Evolutionary conservation across 2,888 invertebrate genomes (phyloP), one percentile per base, ranked within the genome.

Genomic region (Drosophila niveifrons): DNA sequence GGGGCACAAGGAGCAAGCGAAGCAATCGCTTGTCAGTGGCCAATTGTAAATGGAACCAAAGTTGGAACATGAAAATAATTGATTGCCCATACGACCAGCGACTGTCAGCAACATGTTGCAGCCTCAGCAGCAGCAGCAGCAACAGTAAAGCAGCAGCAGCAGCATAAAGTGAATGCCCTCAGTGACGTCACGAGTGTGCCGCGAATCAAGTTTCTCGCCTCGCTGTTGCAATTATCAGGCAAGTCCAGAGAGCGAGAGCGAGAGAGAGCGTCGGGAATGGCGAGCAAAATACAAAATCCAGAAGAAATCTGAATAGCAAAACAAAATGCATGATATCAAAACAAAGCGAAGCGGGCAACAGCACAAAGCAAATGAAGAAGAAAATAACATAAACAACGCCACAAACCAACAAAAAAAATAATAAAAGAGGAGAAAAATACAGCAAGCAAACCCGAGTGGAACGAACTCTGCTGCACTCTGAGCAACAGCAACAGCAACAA

Each of bases 231-330:
- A 75, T 78, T 82, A 82, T 82, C 77, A 64, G 77, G 29, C 62
- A 47, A 44, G 23, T 13, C 31, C 53, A 63, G 23, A 46, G 52
- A 52, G 51, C 36, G 18, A 64, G 39, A 64, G 28, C 39, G 13
- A 10, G 15, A 43, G 39, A 29, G 15, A 23, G 61, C 46, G 66
- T 55, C 58, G 66, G 70, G 80, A 82, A 82, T 74, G 70, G 79
- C 76, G 83, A 90, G 90, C 90, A 90, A 90, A 90, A 90, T 90
- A 90, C 83, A 87, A 85, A 90, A 90, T 90, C 83, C 90, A 76
- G 80, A 88, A 90, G 90, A 85, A 90, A 90, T 82, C 80, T 82
- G 76, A 72, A 82, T 79, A 88, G 78, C 89, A 88, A 88, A 88
- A 88, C 88, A 88, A 89, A 88, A 73, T 79, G 77, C 80, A 78